Evolutionary conservation across 2,888 invertebrate species (phyloP), one percentile per base, ranked within the genome.

Genomic region (Nudaria mundana): DNA sequence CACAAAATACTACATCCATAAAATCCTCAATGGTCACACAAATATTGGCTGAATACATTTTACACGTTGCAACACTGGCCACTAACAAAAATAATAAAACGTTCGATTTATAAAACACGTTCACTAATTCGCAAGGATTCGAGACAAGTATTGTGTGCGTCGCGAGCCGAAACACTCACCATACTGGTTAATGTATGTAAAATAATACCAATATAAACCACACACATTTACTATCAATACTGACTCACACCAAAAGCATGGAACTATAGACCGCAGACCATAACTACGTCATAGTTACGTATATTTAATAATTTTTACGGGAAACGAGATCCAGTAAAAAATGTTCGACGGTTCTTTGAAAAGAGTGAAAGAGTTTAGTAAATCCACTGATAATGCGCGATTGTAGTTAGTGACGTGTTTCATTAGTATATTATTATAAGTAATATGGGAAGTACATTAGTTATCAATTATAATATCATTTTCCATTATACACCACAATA

Each of bases 1-100:
- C 83, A 55, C 79, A 85, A 38, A 76, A 84, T 1, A 86, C 87
- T 22, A 86, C 85, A 76, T 87, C 87, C 72, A 81, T 69, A 52
- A 87, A 87, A 48, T 79, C 81, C 47, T 85, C 79, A 16, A 86
- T 79, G 31, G 71, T 75, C 22, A 82, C 73, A 65, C 76, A 77
- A 50, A 81, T 69, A 55, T 72, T 71, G 44, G 74, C 78, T 2
- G 81, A 66, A 66, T 78, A 78, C 86, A 86, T 86, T 40, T 48
- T 73, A 7, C 40, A n/a, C 20, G 33, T 31, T 30, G 40, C 20
- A 48, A 35, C 31, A 52, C 44, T 37, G 44, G 32, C 32, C 42
- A 37, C 46, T 42, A 32, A 54, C 34, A 24, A 38, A 37, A 26
- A 47, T 51, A 44, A 20, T 24, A 55, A 48, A 55, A 25, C 13